Evolutionary conservation across 2,888 invertebrate species (phyloP), one percentile per base, ranked within the genome.

Genomic region (Phyllotreta striolata): DNA sequence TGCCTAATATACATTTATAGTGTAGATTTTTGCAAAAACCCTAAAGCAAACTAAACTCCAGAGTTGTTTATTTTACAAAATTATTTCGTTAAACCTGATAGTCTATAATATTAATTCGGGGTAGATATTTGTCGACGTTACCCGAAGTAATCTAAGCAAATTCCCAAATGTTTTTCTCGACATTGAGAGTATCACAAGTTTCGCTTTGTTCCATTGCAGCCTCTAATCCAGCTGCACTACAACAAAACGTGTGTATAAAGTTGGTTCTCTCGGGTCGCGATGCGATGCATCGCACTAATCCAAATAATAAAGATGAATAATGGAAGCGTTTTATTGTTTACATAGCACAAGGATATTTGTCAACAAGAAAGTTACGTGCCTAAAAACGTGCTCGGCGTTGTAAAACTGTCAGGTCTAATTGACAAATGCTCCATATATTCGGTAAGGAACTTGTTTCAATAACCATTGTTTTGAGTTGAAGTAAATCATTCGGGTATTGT

Each of bases 281-380:
- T 51, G 35, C 39, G 39, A 38, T 47, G 39, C 10, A 41, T 59
- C 59, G 51, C 51, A 40, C 39, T 59, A 59, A 59, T 59, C 59
- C 59, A 43, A 51, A 56, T 41, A 56, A 54, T 56, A 51, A 62
- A 62, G 56, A 56, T 62, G 62, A 62, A 57, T 62, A 57, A 62
- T 57, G 57, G 52, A 57, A 52, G 52, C 52, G 37, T 43, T 44
- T 56, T 62, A 57, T 57, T 46, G 62, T 57, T 62, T 52, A 62
- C 52, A 34, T 43, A 57, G 43, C 37, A 39, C 58, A 51, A 59
- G 51, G 58, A 59, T 59, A 51, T 59, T 59, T 51, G 59, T 59
- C 51, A 43, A 40, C 59, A 43, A 35, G 51, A 59, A 52, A 59
- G 59, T 41, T 51, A 51, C 52, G 62, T 57, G 57, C 52, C 51